A percentile compares a stretch with the other conserved stretches of the same genome.
phyloP scores from a whole-genome alignment of 2,113 vertebrate genomes.

The Antigone vipio region DNA sequence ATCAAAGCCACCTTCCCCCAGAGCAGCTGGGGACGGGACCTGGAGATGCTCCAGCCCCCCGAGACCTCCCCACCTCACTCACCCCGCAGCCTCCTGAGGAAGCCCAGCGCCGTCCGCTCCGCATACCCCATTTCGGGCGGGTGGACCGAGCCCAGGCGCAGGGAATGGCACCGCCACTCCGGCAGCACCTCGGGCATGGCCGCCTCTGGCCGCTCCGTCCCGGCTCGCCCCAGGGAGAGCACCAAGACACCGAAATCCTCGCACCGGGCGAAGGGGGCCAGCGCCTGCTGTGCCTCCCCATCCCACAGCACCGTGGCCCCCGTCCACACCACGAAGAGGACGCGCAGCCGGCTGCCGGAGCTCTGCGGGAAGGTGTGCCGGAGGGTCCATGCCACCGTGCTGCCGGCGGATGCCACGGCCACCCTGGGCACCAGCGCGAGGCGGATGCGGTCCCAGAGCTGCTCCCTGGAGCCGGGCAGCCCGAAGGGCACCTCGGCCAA shows the following conservation, averaged over 20 bases:
- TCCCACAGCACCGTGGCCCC: not conserved
- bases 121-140: not conserved
- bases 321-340: not conserved
- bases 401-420: accelerated
- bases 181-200: not conserved
- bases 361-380: not conserved
- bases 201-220: not conserved
- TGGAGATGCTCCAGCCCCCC: not conserved
- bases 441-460: not conserved
- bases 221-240: not conserved
- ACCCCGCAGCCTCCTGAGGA: not conserved
- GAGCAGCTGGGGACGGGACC: accelerated
- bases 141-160: not conserved
- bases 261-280: not conserved
- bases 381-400: not conserved
- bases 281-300: not conserved
- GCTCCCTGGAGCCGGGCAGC: not conserved
- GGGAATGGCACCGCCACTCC: not conserved
- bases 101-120: not conserved
- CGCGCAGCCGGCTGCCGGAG: not conserved
- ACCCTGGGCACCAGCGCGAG: not conserved
- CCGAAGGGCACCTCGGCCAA: not conserved
- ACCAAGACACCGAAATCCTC: not conserved
- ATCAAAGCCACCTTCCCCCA: accelerated
- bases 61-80: not conserved